phyloP scores from a whole-genome alignment of 2,113 vertebrate species.

The Calidris pugnax region DNA sequence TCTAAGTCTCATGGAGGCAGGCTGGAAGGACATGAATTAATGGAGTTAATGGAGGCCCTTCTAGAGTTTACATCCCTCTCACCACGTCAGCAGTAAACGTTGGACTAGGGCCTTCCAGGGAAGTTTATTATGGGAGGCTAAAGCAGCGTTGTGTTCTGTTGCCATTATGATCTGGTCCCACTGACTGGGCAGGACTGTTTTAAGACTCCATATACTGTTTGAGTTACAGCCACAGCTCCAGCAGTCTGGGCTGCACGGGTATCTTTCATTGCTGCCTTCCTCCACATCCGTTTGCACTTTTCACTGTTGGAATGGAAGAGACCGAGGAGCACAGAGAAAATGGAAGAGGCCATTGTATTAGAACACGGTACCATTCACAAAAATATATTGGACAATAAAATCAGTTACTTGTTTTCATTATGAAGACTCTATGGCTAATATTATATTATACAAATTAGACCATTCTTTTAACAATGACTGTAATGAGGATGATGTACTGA shows the following conservation, averaged over 20 bases:
- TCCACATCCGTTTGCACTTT: not conserved
- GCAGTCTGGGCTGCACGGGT: fast-evolving
- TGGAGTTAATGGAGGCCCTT: not conserved
- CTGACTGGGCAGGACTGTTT: not conserved
- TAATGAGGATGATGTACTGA: not conserved
- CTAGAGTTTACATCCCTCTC: not conserved
- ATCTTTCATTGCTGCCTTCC: not conserved
- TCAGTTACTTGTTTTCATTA: not conserved
- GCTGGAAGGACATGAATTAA: not conserved
- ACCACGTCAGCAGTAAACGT: not conserved
- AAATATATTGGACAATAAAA: not conserved
- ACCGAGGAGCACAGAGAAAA: not conserved
- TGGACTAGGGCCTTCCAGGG: not conserved
- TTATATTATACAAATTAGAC: not conserved
- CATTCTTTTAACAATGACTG: not conserved
- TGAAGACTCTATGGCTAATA: not conserved
- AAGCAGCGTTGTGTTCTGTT: not conserved
- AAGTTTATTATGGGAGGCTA: not conserved
- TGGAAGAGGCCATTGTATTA: not conserved
- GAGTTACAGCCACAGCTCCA: not conserved
- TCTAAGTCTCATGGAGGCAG: not conserved
- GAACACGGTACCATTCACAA: not conserved
- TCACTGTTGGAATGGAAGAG: not conserved
- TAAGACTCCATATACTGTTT: not conserved
- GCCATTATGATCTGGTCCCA: not conserved